A percentile compares a stretch with the other conserved stretches of the same genome.
phyloP scores from a whole-genome alignment of 2,888 invertebrate genomes.

The Morinoia aosen region DNA sequence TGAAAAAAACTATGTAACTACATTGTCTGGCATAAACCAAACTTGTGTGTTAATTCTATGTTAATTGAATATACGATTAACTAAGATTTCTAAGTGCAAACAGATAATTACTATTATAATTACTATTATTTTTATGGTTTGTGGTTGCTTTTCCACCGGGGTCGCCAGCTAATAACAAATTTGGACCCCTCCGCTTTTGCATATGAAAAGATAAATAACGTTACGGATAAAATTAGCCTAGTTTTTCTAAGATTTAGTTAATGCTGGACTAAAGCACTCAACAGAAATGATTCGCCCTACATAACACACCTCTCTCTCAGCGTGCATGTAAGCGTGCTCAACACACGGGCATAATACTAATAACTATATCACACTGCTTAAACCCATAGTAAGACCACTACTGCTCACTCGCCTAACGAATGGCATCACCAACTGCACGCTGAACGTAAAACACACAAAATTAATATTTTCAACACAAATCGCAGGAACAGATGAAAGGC shows the following conservation, averaged over 20 bases:
- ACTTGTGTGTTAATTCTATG: neutral
- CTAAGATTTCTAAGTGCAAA: too few relatives aligned
- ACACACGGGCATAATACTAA: neutral
- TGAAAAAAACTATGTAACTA: too few relatives aligned
- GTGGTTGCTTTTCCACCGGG: too few relatives aligned
- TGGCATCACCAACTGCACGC: neutral
- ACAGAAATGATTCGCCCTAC: neutral
- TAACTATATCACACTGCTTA: slow-evolving; percentile 10
- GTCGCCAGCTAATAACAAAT: too few relatives aligned
- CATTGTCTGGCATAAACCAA: neutral
- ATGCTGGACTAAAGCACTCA: neutral
- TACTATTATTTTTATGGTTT: too few relatives aligned
- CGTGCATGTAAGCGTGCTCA: neutral
- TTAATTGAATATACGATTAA: neutral
- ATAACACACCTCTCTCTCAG: neutral
- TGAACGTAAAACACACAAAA: neutral
- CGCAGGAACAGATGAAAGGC: neutral
- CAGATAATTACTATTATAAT: too few relatives aligned
- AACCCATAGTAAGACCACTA: neutral
- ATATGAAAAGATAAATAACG: neutral
- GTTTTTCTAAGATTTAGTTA: neutral
- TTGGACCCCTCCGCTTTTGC: neutral
- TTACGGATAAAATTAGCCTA: neutral
- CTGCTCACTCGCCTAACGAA: neutral
- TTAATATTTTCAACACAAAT: neutral